phyloP scores from a whole-genome alignment of 2,113 vertebrate genomes.

The Chaetodon trifascialis region DNA sequence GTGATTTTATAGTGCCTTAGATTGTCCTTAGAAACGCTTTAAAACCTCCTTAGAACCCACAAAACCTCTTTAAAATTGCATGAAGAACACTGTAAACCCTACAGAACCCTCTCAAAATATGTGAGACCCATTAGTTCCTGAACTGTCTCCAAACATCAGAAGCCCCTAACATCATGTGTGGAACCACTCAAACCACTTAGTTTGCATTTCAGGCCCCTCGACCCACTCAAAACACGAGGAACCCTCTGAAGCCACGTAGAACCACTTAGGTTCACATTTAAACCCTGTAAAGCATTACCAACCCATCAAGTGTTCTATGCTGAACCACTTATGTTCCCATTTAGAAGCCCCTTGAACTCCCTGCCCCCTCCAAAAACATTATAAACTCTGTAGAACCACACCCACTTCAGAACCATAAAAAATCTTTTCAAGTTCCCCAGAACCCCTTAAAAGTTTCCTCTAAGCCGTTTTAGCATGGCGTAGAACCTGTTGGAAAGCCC shows the following conservation, averaged over 20 bases:
- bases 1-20: background rate
- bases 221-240: background rate
- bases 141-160: too few species aligned
- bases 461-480: background rate
- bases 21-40: background rate
- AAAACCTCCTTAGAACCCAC: background rate
- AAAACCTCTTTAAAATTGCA: background rate
- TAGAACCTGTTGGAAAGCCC: background rate
- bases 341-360: background rate
- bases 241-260: background rate
- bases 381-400: background rate
- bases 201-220: background rate
- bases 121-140: background rate
- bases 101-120: background rate
- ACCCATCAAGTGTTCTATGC: background rate
- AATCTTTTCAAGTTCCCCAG: background rate
- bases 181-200: background rate
- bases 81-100: background rate
- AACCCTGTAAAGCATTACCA: background rate
- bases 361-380: background rate
- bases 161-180: too few species aligned
- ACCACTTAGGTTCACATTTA: background rate
- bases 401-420: background rate
- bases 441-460: background rate
- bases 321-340: background rate